Evolutionary conservation across 2,888 invertebrate genomes (phyloP).

Genomic region (Rhodophaea formosa): DNA sequence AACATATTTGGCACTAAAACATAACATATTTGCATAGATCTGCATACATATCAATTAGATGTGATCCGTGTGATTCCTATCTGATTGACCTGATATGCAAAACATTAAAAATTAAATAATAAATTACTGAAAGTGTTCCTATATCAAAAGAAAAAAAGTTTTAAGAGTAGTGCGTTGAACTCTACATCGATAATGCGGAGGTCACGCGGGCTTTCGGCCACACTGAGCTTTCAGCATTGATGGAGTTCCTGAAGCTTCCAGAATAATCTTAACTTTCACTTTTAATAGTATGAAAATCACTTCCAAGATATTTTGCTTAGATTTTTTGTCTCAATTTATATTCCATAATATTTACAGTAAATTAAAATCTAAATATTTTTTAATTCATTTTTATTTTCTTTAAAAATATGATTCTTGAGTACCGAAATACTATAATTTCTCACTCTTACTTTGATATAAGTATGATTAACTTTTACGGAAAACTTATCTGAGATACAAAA

Average conservation of each 20-base stretch:
- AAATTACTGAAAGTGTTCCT: background rate
- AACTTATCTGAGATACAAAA: no score
- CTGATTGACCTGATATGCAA: conserved; percentile 7
- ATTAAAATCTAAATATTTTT: no score
- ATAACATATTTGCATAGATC: conserved; percentile 1
- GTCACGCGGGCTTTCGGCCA: conserved; percentile 33
- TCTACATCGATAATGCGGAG: conserved; percentile 42
- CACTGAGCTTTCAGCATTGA: conserved; percentile 35
- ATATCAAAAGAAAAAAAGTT: background rate
- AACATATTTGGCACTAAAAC: background rate
- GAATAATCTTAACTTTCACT: conserved; percentile 3
- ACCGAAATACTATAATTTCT: no score
- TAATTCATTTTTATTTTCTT: no score
- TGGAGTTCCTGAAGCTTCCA: conserved; percentile 21
- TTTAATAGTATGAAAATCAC: background rate
- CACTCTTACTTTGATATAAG: no score
- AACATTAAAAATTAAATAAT: background rate
- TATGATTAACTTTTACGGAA: no score
- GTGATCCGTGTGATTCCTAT: background rate
- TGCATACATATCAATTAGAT: conserved; percentile 15
- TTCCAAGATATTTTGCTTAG: no score
- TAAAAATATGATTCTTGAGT: no score
- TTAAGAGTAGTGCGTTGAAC: conserved; percentile 50
- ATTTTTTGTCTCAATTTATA: no score
- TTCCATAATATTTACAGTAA: no score